phyloP scores from a whole-genome alignment of 2,888 invertebrate species.

The Troides oblongomaculatus region DNA sequence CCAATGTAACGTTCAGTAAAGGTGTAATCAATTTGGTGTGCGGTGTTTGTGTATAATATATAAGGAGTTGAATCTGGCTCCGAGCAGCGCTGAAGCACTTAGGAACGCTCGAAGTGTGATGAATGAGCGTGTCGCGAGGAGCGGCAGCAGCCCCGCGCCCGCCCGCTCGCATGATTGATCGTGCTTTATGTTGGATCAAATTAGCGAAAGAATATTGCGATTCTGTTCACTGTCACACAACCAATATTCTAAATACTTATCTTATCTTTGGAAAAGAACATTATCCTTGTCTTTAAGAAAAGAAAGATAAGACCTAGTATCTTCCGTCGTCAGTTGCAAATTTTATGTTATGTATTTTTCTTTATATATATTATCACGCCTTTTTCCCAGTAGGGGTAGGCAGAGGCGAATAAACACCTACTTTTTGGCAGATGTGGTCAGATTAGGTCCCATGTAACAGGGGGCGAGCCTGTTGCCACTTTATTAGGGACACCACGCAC shows the following conservation, averaged over 20 bases:
- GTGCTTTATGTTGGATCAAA: constrained; percentile 57
- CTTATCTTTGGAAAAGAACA: not conserved
- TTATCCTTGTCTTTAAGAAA: too few species aligned
- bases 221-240: constrained; percentile 13
- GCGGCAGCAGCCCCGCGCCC: constrained; percentile 50
- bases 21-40: constrained; percentile 35
- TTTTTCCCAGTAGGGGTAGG: too few species aligned
- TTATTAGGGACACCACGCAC: too few species aligned
- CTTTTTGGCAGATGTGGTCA: too few species aligned
- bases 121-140: constrained; percentile 54
- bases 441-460: too few species aligned
- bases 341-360: too few species aligned
- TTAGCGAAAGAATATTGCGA: constrained; percentile 47
- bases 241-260: constrained; percentile 13
- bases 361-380: too few species aligned
- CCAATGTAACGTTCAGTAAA: constrained; percentile 19
- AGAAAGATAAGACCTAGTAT: too few species aligned
- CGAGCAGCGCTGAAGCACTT: constrained; percentile 64
- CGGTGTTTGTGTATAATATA: constrained; percentile 37
- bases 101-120: constrained; percentile 73
- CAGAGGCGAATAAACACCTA: too few species aligned
- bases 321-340: too few species aligned
- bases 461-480: too few species aligned
- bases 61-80: constrained; percentile 37
- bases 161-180: constrained; percentile 64